These are phyloP conservation scores for Cynocephalus volans DNA, from an alignment of 2,113 vertebrate species.

Conservation along the genomic window DNA sequence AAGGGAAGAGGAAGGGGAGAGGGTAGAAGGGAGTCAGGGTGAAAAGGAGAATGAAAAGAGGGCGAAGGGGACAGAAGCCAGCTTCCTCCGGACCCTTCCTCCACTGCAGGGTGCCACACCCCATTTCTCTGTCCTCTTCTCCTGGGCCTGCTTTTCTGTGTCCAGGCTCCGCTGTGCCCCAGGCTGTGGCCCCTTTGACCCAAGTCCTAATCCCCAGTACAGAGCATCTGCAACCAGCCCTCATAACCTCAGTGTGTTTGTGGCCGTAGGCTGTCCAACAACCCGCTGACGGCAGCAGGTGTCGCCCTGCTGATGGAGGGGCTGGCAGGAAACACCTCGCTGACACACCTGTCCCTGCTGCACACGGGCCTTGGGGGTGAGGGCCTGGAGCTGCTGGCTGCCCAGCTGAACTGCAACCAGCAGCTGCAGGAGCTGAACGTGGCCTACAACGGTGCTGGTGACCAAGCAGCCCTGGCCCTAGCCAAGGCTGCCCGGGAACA, in stretches of 20 bases:
- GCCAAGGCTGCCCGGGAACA: conserved; percentile 94
- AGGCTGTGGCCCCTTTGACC: background rate
- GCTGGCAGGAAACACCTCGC: conserved; percentile 91
- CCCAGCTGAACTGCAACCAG: conserved; percentile 88
- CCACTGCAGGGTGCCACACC: background rate
- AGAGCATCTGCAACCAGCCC: background rate
- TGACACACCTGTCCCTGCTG: conserved; percentile 93
- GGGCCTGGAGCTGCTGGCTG: conserved; percentile 90
- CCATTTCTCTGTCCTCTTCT: background rate
- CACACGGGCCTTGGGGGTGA: conserved; percentile 93
- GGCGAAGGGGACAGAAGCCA: background rate
- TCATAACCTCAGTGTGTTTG: background rate
- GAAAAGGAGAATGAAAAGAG: background rate
- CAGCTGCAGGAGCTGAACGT: conserved; percentile 95
- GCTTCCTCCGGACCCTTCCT: background rate
- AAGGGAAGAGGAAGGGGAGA: background rate
- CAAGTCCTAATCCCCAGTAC: background rate
- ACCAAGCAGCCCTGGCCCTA: conserved; percentile 91
- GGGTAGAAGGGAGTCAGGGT: background rate
- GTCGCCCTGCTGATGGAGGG: conserved; percentile 90
- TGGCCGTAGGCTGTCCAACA: conserved; percentile 93
- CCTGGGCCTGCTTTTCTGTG: background rate
- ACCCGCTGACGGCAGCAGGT: conserved; percentile 91
- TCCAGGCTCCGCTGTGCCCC: background rate
- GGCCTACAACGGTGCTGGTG: conserved; percentile 95